These are phyloP conservation scores for Lepidocolaptes lacrymiger DNA, from an alignment of 2,797 vertebrate species.

Conservation along the genomic window DNA sequence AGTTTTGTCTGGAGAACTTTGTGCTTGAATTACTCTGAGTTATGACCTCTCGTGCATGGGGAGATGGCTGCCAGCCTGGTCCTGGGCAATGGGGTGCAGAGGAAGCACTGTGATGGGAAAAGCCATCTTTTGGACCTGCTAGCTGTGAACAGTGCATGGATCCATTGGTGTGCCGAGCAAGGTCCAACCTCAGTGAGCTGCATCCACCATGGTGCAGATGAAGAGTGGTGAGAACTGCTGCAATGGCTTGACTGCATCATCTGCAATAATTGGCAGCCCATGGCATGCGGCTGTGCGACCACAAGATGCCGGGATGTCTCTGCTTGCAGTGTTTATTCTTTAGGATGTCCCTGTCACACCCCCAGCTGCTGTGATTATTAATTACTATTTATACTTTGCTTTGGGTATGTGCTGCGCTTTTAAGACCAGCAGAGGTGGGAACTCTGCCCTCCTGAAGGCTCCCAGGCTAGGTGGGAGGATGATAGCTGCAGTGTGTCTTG, in stretches of 20 bases:
- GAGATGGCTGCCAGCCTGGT: neutral
- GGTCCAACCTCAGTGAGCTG: neutral
- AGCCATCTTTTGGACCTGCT: neutral
- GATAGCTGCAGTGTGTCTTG: neutral
- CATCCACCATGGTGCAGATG: neutral
- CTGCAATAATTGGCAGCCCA: accelerated
- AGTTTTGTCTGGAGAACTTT: constrained; percentile 1
- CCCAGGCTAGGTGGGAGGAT: neutral
- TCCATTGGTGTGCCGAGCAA: neutral
- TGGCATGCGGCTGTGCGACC: neutral
- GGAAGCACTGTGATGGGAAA: accelerated
- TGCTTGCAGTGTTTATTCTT: neutral
- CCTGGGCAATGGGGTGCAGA: neutral
- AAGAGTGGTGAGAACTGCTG: neutral
- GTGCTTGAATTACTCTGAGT: neutral
- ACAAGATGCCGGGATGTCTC: constrained; percentile 42
- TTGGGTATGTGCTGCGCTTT: neutral
- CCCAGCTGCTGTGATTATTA: constrained; percentile 42
- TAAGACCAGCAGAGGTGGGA: neutral
- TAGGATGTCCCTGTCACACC: constrained; percentile 28
- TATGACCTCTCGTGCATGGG: neutral
- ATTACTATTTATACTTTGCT: constrained; percentile 52
- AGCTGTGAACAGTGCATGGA: accelerated
- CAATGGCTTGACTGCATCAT: neutral
- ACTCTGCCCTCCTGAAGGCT: neutral